These are phyloP conservation scores for Mus spretus DNA, from an alignment of 2,797 vertebrate species.

Conservation along the genomic window DNA sequence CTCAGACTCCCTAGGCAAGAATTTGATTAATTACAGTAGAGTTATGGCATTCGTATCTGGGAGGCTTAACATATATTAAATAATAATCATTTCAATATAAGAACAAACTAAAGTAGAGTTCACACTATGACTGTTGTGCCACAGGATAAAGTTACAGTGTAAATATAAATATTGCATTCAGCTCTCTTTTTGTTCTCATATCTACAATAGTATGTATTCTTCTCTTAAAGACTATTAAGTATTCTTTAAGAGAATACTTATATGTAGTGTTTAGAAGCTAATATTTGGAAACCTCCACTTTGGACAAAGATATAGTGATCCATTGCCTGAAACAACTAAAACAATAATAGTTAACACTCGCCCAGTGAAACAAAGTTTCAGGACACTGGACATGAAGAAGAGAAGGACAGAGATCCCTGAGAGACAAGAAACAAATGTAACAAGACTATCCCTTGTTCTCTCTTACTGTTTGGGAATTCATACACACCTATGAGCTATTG, in stretches of 20 bases:
- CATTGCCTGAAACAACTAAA: background rate
- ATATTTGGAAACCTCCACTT: conserved; percentile 2
- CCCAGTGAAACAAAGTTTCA: background rate
- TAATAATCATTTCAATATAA: conserved; percentile 73
- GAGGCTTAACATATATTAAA: conserved; percentile 75
- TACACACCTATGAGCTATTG: no score
- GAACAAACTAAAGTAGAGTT: conserved; percentile 57
- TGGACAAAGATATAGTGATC: background rate
- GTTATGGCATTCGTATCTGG: conserved; percentile 54
- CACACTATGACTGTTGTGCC: conserved; percentile 54
- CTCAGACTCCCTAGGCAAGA: conserved; percentile 56
- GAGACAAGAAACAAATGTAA: background rate
- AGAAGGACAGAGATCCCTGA: background rate
- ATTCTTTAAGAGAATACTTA: background rate
- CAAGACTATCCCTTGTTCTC: background rate
- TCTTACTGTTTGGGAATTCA: background rate
- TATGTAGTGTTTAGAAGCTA: background rate
- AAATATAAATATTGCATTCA: conserved; percentile 59
- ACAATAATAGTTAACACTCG: background rate
- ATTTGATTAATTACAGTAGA: conserved; percentile 73
- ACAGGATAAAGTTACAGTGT: conserved; percentile 47
- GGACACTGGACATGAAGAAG: background rate
- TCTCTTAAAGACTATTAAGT: background rate
- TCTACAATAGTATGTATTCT: conserved; percentile 53
- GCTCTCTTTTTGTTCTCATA: conserved; percentile 14